Evolutionary conservation across 2,113 vertebrate species (phyloP).

Genomic region (Zosterops japonicus): DNA sequence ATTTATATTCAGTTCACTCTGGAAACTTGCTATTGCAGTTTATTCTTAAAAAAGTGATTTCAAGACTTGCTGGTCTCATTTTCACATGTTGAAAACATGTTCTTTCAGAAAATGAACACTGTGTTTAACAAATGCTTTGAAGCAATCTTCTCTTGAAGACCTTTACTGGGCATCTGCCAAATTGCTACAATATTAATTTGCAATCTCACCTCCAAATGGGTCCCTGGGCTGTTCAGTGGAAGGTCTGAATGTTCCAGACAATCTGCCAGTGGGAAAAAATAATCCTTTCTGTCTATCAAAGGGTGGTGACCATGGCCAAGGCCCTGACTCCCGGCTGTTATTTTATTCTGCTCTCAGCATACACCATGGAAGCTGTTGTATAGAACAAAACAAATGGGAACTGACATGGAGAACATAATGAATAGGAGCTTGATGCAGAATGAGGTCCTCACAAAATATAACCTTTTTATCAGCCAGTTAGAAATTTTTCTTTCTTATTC

Average conservation of each 20-base stretch:
- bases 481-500: not conserved
- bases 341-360: not conserved
- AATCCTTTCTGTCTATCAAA: not conserved
- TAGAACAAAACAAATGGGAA: not conserved
- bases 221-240: not conserved
- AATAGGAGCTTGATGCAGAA: not conserved
- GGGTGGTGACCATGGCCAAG: not conserved
- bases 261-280: slow-evolving; percentile 1
- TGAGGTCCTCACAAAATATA: not conserved
- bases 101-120: not conserved
- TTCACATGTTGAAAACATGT: not conserved
- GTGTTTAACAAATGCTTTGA: not conserved
- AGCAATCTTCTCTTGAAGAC: not conserved
- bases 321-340: not conserved
- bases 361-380: not conserved
- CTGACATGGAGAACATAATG: not conserved
- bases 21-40: not conserved
- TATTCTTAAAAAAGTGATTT: not conserved
- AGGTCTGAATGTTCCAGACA: not conserved
- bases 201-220: not conserved
- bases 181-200: slow-evolving; percentile 9
- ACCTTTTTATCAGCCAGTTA: not conserved
- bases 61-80: not conserved
- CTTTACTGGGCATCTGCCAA: not conserved
- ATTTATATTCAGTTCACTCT: not conserved